Evolutionary conservation across 2,888 invertebrate species (phyloP), one percentile per base, ranked within the genome.

Genomic region (Coremacera marginata): DNA sequence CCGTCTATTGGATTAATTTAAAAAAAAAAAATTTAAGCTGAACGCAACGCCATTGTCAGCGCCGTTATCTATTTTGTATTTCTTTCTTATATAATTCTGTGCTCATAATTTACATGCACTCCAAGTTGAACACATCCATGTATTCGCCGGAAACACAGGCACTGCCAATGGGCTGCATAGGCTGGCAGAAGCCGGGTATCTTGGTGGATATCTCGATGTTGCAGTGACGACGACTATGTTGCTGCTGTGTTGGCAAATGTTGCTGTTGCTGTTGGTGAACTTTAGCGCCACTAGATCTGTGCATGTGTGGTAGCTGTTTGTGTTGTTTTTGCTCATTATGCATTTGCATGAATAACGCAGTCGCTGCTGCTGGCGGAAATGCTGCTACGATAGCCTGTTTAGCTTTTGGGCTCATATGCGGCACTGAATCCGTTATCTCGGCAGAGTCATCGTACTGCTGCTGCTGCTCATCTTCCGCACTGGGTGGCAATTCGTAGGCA

Each of bases 81-180:
- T 25, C 9, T 31, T 60, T 14, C 22, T 27, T 8, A 16, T 14
- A 3, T n/a, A 22, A n/a, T 7, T 19, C 2, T 19, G 1, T 11
- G 14, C 63, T 19, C 5, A 2, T 5, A 14, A 25, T 79, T 81
- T 82, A 84, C 83, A 84, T 82, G 79, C 86, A 86, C 44, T 84
- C 84, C 16, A 80, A 71, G 77, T 83, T 84, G 57, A 83, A 80
- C 49, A 87, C 82, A 70, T 88, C 89, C 83, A 89, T 86, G 70
- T 88, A 85, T 52, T 88, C 88, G 22, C 88, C 88, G 60, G 89
- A 85, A 57, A 88, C 83, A 70, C 88, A 88, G 77, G 87, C 86
- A 70, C 83, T 84, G 49, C 89, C 88, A 31, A 85, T 82, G 60
- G 83, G 83, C 71, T 83, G 82, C 86, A 88, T 85, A 27, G 85